phyloP scores from a whole-genome alignment of 2,797 vertebrate genomes.

The Cercopithecus neglectus region DNA sequence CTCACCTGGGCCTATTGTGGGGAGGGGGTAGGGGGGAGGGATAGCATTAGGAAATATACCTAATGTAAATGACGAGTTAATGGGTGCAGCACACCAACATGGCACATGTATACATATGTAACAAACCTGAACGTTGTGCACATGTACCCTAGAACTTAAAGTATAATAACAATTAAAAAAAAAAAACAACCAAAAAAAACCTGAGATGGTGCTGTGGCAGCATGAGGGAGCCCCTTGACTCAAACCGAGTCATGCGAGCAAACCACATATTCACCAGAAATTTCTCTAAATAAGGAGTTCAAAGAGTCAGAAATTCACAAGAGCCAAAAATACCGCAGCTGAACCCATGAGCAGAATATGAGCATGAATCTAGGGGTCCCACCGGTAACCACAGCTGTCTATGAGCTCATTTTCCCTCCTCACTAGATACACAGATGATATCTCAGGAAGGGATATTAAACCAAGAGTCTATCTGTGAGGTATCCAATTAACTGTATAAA shows the following conservation, averaged over 20 bases:
- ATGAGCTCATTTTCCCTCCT: not conserved
- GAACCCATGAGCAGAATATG: not conserved
- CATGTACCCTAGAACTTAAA: too few relatives aligned
- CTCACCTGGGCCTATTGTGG: too few relatives aligned
- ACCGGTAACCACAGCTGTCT: fast-evolving
- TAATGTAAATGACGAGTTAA: too few relatives aligned
- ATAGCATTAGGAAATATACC: too few relatives aligned
- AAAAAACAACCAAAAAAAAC: not conserved
- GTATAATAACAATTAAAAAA: too few relatives aligned
- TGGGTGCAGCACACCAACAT: too few relatives aligned
- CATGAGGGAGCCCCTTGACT: not conserved
- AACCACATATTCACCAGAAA: not conserved
- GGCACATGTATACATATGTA: too few relatives aligned
- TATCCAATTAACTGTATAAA: not conserved
- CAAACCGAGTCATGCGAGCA: not conserved
- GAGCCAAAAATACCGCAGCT: not conserved
- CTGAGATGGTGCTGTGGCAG: not conserved
- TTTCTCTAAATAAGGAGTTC: not conserved
- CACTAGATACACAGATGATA: not conserved
- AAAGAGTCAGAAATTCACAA: not conserved
- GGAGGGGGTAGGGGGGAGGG: too few relatives aligned
- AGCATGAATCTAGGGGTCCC: not conserved
- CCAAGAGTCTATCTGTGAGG: not conserved
- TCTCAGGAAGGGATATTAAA: not conserved
- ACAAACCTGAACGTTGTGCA: too few relatives aligned